Evolutionary conservation across 2,888 invertebrate species (phyloP).

Genomic region (Caenorhabditis sp.): DNA sequence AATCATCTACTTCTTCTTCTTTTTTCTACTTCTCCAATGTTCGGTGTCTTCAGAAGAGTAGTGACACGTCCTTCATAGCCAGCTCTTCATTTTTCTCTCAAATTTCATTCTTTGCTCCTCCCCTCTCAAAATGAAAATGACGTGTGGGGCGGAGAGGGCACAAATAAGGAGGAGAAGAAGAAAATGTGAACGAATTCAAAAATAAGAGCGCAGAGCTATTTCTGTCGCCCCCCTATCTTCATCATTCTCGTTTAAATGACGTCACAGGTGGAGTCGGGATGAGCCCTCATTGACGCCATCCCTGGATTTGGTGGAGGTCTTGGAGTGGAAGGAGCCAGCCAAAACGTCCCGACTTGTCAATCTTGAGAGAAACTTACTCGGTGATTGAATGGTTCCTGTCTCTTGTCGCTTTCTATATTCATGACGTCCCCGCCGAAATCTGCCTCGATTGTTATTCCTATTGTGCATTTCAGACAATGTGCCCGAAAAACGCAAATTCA

Average conservation of each 20-base stretch:
- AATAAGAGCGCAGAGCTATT: slow-evolving; percentile 57
- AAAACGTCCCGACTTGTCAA: slow-evolving; percentile 28
- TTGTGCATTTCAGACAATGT: slow-evolving; percentile 20
- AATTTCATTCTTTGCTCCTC: slow-evolving; percentile 39
- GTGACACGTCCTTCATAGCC: slow-evolving; percentile 27
- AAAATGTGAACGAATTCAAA: slow-evolving; percentile 53
- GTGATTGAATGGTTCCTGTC: slow-evolving; percentile 25
- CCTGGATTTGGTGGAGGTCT: slow-evolving; percentile 38
- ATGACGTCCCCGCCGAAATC: slow-evolving; percentile 4
- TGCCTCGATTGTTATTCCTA: slow-evolving; percentile 10
- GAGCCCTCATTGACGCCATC: slow-evolving; percentile 37
- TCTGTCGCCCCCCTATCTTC: slow-evolving; percentile 29
- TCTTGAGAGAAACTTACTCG: slow-evolving; percentile 3
- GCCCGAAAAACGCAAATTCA: slow-evolving; percentile 25
- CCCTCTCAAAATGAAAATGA: slow-evolving; percentile 33
- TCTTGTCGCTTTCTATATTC: slow-evolving; percentile 8
- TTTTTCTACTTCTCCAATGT: slow-evolving; percentile 24
- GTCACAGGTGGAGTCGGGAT: slow-evolving; percentile 49
- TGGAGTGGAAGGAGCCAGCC: too few species aligned
- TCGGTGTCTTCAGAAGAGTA: slow-evolving; percentile 34
- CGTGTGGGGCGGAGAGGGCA: slow-evolving; percentile 35
- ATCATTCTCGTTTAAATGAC: slow-evolving; percentile 51
- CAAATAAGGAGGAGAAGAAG: slow-evolving; percentile 32
- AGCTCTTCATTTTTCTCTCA: slow-evolving; percentile 38
- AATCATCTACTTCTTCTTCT: slow-evolving; percentile 39